Evolutionary conservation across 2,113 vertebrate species (phyloP).

Genomic region (Myotis brandtii): DNA sequence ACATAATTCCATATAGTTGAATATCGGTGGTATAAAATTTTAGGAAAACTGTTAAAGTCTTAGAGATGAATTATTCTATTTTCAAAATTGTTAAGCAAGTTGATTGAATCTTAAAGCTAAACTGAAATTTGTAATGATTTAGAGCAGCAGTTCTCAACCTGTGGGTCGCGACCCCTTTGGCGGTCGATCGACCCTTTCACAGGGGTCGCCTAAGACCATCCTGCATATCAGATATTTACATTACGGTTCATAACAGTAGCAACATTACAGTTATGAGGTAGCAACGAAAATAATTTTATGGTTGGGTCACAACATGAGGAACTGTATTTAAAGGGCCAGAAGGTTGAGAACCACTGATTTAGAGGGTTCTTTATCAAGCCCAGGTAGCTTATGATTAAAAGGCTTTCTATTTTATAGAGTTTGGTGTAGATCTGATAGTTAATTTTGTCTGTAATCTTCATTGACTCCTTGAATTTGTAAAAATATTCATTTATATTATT

Average conservation of each 20-base stretch:
- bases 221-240: no score
- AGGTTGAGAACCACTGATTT: not conserved
- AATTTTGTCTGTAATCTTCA: constrained; percentile 20
- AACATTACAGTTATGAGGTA: no score
- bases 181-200: no score
- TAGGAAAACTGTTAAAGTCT: not conserved
- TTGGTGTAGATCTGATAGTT: not conserved
- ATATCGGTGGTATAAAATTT: constrained; percentile 2
- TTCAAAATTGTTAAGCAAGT: constrained; percentile 21
- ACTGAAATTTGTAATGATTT: constrained; percentile 22
- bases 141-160: not conserved
- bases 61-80: constrained; percentile 8
- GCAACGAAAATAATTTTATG: no score
- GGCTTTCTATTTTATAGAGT: not conserved
- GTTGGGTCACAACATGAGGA: no score
- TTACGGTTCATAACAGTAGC: no score
- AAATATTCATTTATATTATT: not conserved
- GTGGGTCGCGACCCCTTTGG: no score
- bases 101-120: not conserved
- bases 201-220: no score
- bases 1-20: constrained; percentile 1
- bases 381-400: not conserved
- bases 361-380: not conserved
- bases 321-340: no score
- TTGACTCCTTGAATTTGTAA: constrained; percentile 15